Conservation (phyloP, 2,113 vertebrate genomes). For the Cepphus grylle region DNA sequence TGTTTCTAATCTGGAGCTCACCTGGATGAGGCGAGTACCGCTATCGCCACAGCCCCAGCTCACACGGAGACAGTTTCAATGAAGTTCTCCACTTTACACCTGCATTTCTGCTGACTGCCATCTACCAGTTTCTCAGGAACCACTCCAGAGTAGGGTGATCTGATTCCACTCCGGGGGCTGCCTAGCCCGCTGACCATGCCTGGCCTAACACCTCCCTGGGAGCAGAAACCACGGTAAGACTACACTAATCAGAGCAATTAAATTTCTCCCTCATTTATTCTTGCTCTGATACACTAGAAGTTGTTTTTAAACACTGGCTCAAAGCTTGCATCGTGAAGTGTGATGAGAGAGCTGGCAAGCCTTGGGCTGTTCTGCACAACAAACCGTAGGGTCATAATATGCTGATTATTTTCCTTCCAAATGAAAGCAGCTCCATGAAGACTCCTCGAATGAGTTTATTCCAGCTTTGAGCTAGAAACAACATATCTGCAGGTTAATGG, state of each 20-base stretch:
- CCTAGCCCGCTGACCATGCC: neutral
- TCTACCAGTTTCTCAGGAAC: neutral
- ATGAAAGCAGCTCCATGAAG: neutral
- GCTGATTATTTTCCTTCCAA: neutral
- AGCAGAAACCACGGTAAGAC: neutral
- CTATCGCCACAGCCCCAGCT: neutral
- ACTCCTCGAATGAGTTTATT: neutral
- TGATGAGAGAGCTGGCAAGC: rapidly evolving
- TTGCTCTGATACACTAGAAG: neutral
- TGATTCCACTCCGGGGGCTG: too few relatives aligned
- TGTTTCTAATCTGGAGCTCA: neutral
- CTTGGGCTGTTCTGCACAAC: neutral
- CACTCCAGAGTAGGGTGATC: rapidly evolving
- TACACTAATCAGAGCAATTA: neutral
- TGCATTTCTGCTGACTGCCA: neutral
- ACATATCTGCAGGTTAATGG: neutral
- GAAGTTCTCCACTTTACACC: neutral
- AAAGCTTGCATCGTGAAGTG: neutral
- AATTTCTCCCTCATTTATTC: neutral
- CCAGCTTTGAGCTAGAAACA: neutral
- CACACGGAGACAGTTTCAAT: neutral
- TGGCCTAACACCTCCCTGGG: neutral
- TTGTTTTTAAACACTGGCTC: neutral
- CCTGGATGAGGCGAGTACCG: neutral
- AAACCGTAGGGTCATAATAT: rapidly evolving